Percentiles rank a stretch among this genome's conserved stretches.
Conservation (phyloP, 2,888 invertebrate species). For the Clistopyga incitator region DNA sequence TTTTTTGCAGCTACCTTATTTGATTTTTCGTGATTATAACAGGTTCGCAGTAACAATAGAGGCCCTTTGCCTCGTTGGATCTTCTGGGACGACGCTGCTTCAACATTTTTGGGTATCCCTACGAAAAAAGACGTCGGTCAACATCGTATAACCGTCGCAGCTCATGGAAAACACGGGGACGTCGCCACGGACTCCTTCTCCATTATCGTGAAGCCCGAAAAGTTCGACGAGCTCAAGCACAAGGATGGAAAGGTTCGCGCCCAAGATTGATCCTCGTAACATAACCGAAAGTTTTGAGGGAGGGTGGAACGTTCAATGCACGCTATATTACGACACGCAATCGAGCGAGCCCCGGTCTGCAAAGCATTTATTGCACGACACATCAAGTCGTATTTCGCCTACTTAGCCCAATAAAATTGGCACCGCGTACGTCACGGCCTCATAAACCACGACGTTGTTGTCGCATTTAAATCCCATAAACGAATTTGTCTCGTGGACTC, state of each 20-base stretch:
- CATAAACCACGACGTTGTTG: slow-evolving; percentile 44
- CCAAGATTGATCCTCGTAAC: slow-evolving; percentile 28
- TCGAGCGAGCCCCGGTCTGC: slow-evolving; percentile 51
- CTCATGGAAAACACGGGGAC: slow-evolving; percentile 85
- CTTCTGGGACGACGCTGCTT: slow-evolving; percentile 89
- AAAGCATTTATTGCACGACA: slow-evolving; percentile 46
- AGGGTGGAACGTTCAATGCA: slow-evolving; percentile 41
- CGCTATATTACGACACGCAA: slow-evolving; percentile 63
- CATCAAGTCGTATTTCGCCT: slow-evolving; percentile 63
- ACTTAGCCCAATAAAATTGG: slow-evolving; percentile 20
- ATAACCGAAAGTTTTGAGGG: neutral
- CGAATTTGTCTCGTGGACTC: slow-evolving; percentile 73
- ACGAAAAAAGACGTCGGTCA: slow-evolving; percentile 88
- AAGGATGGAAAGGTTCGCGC: slow-evolving; percentile 77
- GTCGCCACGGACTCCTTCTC: slow-evolving; percentile 88
- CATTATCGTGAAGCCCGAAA: slow-evolving; percentile 86
- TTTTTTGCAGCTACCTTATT: slow-evolving; percentile 15
- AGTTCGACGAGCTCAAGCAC: slow-evolving; percentile 75
- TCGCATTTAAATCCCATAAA: slow-evolving; percentile 75
- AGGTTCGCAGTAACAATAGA: slow-evolving; percentile 84
- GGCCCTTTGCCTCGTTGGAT: slow-evolving; percentile 88
- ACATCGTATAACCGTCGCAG: slow-evolving; percentile 88
- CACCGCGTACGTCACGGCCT: slow-evolving; percentile 49
- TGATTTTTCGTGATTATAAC: slow-evolving; percentile 38
- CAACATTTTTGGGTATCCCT: slow-evolving; percentile 91